Base-by-base conservation (phyloP, 1,140 invertebrate species). In the Drosophila nikananu region DNA sequence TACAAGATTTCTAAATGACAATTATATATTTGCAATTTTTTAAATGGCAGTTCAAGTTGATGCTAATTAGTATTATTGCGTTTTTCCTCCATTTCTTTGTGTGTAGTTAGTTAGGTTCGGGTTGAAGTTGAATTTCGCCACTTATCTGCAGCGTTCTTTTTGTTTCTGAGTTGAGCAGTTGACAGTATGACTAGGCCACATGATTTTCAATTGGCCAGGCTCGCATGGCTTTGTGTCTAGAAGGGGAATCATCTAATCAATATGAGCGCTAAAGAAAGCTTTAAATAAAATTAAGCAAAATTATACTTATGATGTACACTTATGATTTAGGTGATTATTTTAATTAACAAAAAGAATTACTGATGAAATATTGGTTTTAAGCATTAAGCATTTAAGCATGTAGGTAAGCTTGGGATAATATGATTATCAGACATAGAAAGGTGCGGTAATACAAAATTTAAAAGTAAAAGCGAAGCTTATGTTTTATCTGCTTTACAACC, bases 171-270 rank as follows among this genome's bases (percentile, higher is more conserved):
- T 19, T 37, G 19, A 51, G 8, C 19, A 55, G 12, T 44, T 32
- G 30, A 27, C 57, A 48, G n/a, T 48, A 68, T 71, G 67, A 71
- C 67, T 71, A 55, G 67, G 67, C 67, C 64, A 71, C n/a, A 71
- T 23, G 1, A 5, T 44, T 71, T 68, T 39, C 32, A 35, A 21
- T 68, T 71, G 64, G n/a, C 27, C 44, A 68, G 63, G 64, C 5
- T 23, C 19, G 13, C 6, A 35, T 9, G 41, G 21, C 9, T 17
- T n/a, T 5, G 12, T 48, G 37, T 42, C 21, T 42, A 12, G 8
- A 2, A 3, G 25, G 59, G 5, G 15, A 17, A 41, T 27, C 17
- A 23, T 23, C 6, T 25, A 52, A 66, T 42, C 48, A 70, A 52
- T 1, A 3, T 35, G 13, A 41, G 32, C 9, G 2, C 15, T 23